Conservation (phyloP, 53 echinoderm and acorn worm species). For the Echinometra lucunter region DNA sequence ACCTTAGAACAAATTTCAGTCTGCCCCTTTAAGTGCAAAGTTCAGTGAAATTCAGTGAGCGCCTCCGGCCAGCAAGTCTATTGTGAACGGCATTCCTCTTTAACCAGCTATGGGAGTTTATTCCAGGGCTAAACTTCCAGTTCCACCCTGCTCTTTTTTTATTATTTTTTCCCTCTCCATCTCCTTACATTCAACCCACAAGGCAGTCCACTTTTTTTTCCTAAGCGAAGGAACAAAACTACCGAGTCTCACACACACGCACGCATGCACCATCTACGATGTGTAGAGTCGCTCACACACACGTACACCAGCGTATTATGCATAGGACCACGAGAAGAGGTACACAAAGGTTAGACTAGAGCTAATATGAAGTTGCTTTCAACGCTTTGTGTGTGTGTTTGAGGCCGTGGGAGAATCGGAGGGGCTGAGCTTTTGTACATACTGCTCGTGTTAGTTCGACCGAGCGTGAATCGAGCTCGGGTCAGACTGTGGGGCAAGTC, state of each 20-base stretch:
- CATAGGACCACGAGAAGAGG: slow-evolving; percentile 19
- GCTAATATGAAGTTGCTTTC: slow-evolving; percentile 57
- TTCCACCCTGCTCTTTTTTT: background rate
- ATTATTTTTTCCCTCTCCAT: background rate
- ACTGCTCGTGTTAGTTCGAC: slow-evolving; percentile 68
- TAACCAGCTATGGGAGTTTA: slow-evolving; percentile 36
- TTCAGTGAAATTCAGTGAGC: background rate
- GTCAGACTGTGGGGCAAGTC: slow-evolving; percentile 37
- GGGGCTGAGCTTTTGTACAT: slow-evolving; percentile 52
- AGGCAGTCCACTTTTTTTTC: background rate
- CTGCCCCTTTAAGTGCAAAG: slow-evolving; percentile 53
- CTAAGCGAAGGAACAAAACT: background rate
- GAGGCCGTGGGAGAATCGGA: slow-evolving; percentile 67
- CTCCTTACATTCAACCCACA: background rate
- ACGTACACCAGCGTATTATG: background rate
- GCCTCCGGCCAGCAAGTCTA: slow-evolving; percentile 27
- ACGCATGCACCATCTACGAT: background rate
- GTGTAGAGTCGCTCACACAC: background rate
- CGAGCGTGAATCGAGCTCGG: slow-evolving; percentile 58
- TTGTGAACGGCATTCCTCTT: slow-evolving; percentile 49
- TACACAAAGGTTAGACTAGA: slow-evolving; percentile 63
- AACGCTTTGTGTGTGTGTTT: slow-evolving; percentile 62
- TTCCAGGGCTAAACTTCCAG: slow-evolving; percentile 45
- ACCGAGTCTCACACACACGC: slow-evolving; percentile 46
- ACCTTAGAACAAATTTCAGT: background rate